phyloP scores from a whole-genome alignment of 2,888 invertebrate species.

The Balanococcus diminutus region DNA sequence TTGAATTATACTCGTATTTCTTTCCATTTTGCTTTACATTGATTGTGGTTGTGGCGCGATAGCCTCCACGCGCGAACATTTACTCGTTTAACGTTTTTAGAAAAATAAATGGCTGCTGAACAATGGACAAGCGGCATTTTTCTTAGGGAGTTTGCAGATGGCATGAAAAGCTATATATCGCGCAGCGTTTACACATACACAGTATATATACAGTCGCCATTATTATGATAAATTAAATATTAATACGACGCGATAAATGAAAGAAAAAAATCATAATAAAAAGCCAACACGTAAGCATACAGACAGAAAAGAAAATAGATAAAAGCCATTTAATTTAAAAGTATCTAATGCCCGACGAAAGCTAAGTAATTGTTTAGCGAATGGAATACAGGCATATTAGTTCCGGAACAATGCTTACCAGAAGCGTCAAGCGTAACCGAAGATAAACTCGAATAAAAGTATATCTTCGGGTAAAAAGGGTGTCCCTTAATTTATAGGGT shows the following conservation, averaged over 20 bases:
- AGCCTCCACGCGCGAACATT: background rate
- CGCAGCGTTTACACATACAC: background rate
- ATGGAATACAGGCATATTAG: constrained; percentile 55
- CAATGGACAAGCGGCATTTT: constrained; percentile 12
- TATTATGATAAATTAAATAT: constrained; percentile 55
- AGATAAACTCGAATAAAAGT: constrained; percentile 55
- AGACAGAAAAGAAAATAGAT: constrained; percentile 51
- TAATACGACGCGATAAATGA: constrained; percentile 52
- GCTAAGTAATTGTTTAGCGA: constrained; percentile 55
- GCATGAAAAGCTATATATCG: background rate
- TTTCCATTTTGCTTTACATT: background rate
- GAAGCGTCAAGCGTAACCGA: constrained; percentile 55
- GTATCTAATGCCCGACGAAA: constrained; percentile 55
- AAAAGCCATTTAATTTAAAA: constrained; percentile 55
- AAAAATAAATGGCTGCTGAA: constrained; percentile 30
- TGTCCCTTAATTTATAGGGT: constrained; percentile 54
- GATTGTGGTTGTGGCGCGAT: background rate
- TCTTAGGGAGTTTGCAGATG: constrained; percentile 20
- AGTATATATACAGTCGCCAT: constrained; percentile 32
- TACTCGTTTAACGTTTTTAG: constrained; percentile 17
- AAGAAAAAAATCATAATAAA: constrained; percentile 46
- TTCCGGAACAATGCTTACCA: constrained; percentile 54
- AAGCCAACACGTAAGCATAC: constrained; percentile 40
- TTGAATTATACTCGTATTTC: background rate
- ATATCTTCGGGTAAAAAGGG: constrained; percentile 51